phyloP scores from a whole-genome alignment of 2,888 invertebrate genomes.

The Drosophila borborema region DNA sequence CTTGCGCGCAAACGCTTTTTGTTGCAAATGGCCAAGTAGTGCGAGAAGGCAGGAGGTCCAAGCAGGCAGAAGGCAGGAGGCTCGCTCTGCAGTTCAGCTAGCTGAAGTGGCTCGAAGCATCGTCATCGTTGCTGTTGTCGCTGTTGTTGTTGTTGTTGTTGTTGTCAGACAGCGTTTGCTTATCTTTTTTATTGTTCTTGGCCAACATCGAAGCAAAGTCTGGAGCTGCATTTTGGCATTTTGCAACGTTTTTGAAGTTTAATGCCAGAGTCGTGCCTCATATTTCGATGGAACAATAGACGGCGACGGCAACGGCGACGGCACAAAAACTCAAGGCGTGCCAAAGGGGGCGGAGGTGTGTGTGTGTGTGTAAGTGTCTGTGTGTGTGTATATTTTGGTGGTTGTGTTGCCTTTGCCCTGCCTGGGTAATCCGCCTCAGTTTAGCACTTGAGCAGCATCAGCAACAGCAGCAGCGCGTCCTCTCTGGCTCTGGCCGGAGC shows the following conservation, averaged over 20 bases:
- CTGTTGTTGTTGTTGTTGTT: constrained; percentile 8
- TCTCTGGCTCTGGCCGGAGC: constrained; percentile 23
- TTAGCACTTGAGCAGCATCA: constrained; percentile 78
- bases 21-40: constrained; percentile 61
- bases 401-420: constrained; percentile 60
- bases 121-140: constrained; percentile 26
- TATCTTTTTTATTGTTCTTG: constrained; percentile 80
- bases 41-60: neutral
- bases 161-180: constrained; percentile 71
- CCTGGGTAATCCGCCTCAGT: constrained; percentile 80
- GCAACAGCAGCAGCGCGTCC: constrained; percentile 44
- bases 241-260: constrained; percentile 79
- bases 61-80: constrained; percentile 8
- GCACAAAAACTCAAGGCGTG: constrained; percentile 63
- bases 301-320: constrained; percentile 36
- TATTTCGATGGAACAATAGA: constrained; percentile 79
- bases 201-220: constrained; percentile 70
- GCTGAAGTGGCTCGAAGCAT: constrained; percentile 61
- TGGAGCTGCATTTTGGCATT: constrained; percentile 77
- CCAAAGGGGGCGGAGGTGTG: constrained; percentile 73
- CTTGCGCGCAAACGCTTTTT: constrained; percentile 70
- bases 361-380: constrained; percentile 43
- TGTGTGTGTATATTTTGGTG: constrained; percentile 53
- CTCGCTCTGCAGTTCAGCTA: constrained; percentile 21
- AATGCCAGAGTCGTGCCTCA: constrained; percentile 82